These are phyloP conservation scores for Spilosoma lubricipeda DNA, from an alignment of 2,888 invertebrate genomes.

Conservation along the genomic window DNA sequence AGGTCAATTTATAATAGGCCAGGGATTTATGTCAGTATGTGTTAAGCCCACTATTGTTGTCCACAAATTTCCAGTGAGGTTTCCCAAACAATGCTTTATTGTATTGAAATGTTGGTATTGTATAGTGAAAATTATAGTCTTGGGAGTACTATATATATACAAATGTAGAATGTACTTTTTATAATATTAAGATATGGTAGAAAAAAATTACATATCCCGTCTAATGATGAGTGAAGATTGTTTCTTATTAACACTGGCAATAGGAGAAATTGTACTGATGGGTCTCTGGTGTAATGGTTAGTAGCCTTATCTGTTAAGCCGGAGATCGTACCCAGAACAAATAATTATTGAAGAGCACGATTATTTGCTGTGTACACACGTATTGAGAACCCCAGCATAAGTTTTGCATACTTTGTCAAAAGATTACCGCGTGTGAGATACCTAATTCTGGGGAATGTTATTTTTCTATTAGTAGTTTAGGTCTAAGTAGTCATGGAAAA, in stretches of 20 bases:
- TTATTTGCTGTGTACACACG: no score
- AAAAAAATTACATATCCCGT: not conserved
- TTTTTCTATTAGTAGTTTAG: no score
- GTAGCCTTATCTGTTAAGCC: not conserved
- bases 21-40: not conserved
- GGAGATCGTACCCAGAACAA: not conserved
- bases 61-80: not conserved
- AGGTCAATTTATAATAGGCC: not conserved
- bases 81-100: not conserved
- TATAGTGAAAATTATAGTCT: not conserved
- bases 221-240: no score
- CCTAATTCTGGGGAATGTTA: no score
- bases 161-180: not conserved
- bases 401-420: no score
- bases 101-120: not conserved
- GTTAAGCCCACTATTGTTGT: slow-evolving; percentile 2
- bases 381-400: no score
- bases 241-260: not conserved
- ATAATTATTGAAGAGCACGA: not conserved
- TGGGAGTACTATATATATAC: not conserved
- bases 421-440: no score
- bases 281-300: not conserved
- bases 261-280: not conserved
- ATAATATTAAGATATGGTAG: not conserved
- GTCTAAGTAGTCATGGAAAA: not conserved